Conservation (phyloP, 2,888 invertebrate species). For the Timandra comae region DNA sequence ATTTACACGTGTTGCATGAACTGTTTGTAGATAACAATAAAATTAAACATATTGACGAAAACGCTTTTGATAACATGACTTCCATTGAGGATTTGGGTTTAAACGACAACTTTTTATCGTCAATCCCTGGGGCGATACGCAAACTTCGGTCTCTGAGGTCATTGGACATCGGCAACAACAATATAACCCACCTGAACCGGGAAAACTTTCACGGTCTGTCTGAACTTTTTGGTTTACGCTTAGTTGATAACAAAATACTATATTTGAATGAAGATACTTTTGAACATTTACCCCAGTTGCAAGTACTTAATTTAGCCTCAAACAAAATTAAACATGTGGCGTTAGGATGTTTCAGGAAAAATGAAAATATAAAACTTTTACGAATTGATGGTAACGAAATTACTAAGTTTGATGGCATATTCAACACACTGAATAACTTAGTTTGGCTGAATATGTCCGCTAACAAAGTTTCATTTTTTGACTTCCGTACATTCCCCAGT, state of each 20-base stretch:
- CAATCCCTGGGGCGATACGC: slow-evolving; percentile 81
- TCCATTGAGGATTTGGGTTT: slow-evolving; percentile 85
- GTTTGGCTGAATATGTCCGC: slow-evolving; percentile 88
- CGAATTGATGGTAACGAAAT: slow-evolving; percentile 88
- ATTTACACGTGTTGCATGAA: slow-evolving; percentile 83
- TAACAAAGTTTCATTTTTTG: slow-evolving; percentile 84
- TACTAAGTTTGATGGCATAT: slow-evolving; percentile 82
- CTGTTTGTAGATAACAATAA: slow-evolving; percentile 85
- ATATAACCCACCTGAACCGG: slow-evolving; percentile 82
- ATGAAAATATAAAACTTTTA: slow-evolving; percentile 82
- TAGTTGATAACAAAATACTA: slow-evolving; percentile 88
- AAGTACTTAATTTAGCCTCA: slow-evolving; percentile 87
- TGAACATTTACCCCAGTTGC: slow-evolving; percentile 82
- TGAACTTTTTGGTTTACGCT: slow-evolving; percentile 84
- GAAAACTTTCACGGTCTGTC: slow-evolving; percentile 84
- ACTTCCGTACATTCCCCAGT: slow-evolving; percentile 84
- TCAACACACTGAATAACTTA: slow-evolving; percentile 81
- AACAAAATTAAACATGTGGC: slow-evolving; percentile 85
- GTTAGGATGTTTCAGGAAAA: slow-evolving; percentile 83
- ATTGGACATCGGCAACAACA: slow-evolving; percentile 88
- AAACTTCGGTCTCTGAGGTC: slow-evolving; percentile 83
- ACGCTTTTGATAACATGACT: slow-evolving; percentile 85
- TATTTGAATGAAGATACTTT: slow-evolving; percentile 85
- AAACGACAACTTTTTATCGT: slow-evolving; percentile 82
- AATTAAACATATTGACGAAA: slow-evolving; percentile 80